Evolutionary conservation across 1,140 invertebrate genomes (phyloP), one percentile per base, ranked within the genome.

Genomic region (Himalopsyche phryganea): DNA sequence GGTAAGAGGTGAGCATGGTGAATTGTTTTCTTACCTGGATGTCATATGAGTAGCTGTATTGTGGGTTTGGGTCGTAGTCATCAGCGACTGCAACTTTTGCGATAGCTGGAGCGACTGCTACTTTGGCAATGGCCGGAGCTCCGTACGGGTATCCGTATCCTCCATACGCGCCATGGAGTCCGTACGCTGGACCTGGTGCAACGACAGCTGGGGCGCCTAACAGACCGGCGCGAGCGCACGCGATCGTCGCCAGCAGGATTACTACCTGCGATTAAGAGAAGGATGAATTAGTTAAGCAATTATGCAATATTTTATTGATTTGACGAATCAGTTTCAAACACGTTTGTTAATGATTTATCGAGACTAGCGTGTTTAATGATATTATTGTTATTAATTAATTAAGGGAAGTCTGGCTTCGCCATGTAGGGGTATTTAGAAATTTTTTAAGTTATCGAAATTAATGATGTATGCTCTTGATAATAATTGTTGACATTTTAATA

Each of bases 41-140:
- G 58, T 79, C 75, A 62, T 83, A 83, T 53, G 77, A 80, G 73
- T 72, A 82, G 60, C 73, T 76, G 67, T 81, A 81, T 66, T 81
- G 78, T 19, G 79, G 80, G 69, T 81, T 77, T 17, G 80, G 79
- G 68, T 82, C 80, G 66, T 79, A 81, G 47, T 75, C 74, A 48
- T 74, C 77, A 17, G 74, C 71, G 3, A 53, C 71, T 15, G 73
- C 75, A 52, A 75, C 76, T 49, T 78, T 76, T 42, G 74, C 75
- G 3, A 76, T 66, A 11, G 71, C 70, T 6, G 69, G 63, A 1
- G 61, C 65, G 14, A 57, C 63, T 2, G 49, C 51, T 38, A 55
- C 57, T 32, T 60, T 58, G 15, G 56, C 51, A 18, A 57, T 44
- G 14, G 38, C 20, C n/a, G 50, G 50, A 7, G 15, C 50, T 14